Conservation (phyloP, 2,797 vertebrate genomes). For the Labeo calbasu region DNA sequence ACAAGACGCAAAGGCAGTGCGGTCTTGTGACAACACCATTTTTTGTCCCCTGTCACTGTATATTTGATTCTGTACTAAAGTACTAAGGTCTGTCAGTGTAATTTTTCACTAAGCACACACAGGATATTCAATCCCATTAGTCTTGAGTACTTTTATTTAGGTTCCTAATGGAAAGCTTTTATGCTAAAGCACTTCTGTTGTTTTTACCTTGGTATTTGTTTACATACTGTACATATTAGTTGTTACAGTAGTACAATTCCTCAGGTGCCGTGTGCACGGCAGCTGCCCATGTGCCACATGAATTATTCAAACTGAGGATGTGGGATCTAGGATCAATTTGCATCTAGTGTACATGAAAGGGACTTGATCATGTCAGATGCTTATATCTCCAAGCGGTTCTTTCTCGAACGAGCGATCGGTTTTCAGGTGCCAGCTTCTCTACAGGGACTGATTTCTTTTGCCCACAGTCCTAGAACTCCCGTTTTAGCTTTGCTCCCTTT, state of each 20-base stretch:
- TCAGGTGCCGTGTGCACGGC: conserved; percentile 19
- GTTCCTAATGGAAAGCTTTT: conserved; percentile 16
- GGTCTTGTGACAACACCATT: conserved; percentile 33
- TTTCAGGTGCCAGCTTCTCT: conserved; percentile 24
- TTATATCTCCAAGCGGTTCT: not conserved
- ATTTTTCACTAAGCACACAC: not conserved
- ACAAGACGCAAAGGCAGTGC: conserved; percentile 41
- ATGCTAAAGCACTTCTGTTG: conserved; percentile 14
- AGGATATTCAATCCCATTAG: not conserved
- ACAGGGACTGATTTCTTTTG: not conserved
- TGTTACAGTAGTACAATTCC: conserved; percentile 31
- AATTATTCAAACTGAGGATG: conserved; percentile 68
- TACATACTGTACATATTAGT: conserved; percentile 10
- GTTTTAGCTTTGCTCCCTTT: conserved; percentile 11
- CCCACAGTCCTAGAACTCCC: conserved; percentile 16
- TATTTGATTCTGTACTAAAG: not conserved
- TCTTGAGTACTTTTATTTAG: not conserved
- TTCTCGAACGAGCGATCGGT: not conserved
- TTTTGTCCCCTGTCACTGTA: not conserved
- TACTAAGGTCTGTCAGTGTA: not conserved
- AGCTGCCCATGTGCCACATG: conserved; percentile 43
- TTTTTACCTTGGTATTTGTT: conserved; percentile 20
- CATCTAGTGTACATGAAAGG: conserved; percentile 50
- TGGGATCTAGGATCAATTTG: conserved; percentile 65
- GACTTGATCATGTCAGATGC: conserved; percentile 16